These are phyloP conservation scores for Micropoecilia bifurca DNA, from an alignment of 2,797 vertebrate genomes.

Conservation along the genomic window DNA sequence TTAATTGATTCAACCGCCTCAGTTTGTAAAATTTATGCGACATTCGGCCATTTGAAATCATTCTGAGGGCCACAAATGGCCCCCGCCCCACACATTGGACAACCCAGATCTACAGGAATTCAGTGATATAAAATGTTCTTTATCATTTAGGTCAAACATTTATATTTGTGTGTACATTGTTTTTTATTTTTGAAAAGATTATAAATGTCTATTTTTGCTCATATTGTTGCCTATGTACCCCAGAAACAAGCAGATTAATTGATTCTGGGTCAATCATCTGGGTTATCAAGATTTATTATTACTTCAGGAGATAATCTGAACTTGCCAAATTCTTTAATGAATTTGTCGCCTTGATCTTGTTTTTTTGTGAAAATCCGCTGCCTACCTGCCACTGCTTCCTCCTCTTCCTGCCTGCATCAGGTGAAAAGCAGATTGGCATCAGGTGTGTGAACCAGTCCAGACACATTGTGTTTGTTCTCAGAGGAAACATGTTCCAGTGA, in stretches of 20 bases:
- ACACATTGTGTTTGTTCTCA: constrained; percentile 8
- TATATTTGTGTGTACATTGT: background rate
- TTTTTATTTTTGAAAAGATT: background rate
- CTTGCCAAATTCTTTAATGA: no score
- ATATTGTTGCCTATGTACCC: background rate
- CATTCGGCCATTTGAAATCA: background rate
- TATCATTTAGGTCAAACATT: background rate
- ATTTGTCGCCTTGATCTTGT: background rate
- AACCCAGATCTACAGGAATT: background rate
- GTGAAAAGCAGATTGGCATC: constrained; percentile 3
- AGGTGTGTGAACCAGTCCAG: background rate
- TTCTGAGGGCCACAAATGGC: background rate
- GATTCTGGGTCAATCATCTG: no score
- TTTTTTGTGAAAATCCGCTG: no score
- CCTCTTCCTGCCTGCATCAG: background rate
- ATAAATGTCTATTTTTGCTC: background rate
- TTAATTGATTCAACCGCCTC: background rate
- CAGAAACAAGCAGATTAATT: background rate
- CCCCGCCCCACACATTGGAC: background rate
- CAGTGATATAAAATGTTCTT: background rate
- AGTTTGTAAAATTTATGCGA: background rate
- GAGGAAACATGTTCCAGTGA: constrained; percentile 51
- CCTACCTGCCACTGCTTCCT: background rate
- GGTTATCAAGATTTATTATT: no score
- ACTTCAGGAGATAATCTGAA: no score